Evolutionary conservation across 2,888 invertebrate species (phyloP).

Genomic region (Synanthedon myopaeformis): DNA sequence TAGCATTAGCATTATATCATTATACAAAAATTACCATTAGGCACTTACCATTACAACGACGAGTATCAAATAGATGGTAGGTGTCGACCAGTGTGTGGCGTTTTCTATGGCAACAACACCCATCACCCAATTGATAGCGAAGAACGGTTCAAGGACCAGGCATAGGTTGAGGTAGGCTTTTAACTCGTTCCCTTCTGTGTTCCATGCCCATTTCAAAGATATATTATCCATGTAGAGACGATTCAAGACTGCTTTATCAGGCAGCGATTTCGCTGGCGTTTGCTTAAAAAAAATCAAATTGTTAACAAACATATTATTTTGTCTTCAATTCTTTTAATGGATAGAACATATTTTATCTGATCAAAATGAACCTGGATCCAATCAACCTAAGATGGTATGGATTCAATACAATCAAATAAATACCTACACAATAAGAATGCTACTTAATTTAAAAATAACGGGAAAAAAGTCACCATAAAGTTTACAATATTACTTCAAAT

Average conservation of each 20-base stretch:
- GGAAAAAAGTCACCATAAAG: no score
- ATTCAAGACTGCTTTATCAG: slow-evolving; percentile 45
- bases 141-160: slow-evolving; percentile 77
- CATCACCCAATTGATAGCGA: slow-evolving; percentile 80
- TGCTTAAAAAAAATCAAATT: slow-evolving; percentile 5
- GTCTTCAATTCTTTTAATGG: no score
- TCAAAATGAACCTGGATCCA: no score
- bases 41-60: slow-evolving; percentile 69
- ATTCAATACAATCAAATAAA: no score
- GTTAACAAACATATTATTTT: no score
- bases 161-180: slow-evolving; percentile 73
- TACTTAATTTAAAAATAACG: no score
- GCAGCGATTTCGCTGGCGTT: slow-evolving; percentile 20
- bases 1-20: no score
- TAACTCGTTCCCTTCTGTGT: slow-evolving; percentile 67
- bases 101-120: slow-evolving; percentile 80
- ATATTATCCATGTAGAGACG: slow-evolving; percentile 59
- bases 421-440: no score
- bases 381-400: no score
- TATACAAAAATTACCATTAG: no score
- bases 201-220: slow-evolving; percentile 58
- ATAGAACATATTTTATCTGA: no score
- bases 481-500: no score
- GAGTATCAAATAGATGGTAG: slow-evolving; percentile 69
- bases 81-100: slow-evolving; percentile 71